Base-by-base conservation (phyloP, 2,113 vertebrate species). In the Electrona antarctica region DNA sequence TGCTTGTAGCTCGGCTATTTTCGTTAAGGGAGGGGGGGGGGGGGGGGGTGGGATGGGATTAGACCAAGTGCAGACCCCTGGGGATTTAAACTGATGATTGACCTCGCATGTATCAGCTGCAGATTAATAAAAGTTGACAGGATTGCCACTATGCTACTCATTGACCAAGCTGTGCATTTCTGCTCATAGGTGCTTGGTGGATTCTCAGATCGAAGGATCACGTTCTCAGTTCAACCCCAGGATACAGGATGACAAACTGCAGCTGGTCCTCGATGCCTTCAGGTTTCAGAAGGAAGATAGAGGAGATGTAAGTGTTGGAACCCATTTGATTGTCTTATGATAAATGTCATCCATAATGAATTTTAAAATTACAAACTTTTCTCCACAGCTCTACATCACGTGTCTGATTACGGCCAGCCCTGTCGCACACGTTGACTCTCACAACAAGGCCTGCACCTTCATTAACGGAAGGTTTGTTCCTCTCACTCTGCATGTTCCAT, bases 361-460 rank as follows among this genome's bases (percentile, higher is more conserved):
- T 21, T 6, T 21, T 2, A 1, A 9, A 7, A 9, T 6, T 10
- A 49, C 7, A 1, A 0, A 0, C 3, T 8, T 1, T 2, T 29
- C 21, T 58, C n/a, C 10, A 2, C 74, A 92, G 92, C 69, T 93
- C 71, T 93, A 88, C 74, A 73, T 93, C 78, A 87, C 89, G 2
- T 93, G 92, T 47, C 76, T 65, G n/a, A 12, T 93, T 54, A 85
- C 8, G 9, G 91, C 89, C 4, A 79, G 83, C 1, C 84, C 87
- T 0, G 52, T 78, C 7, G 67, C 71, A 8, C 72, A 85, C 49
- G 68, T 74, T 0, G 78, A 86, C n/a, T 71, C 80, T 0, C 52
- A 50, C 1, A 77, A 80, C 14, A 89, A 91, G 29, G 91, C 92
- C 0, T 93, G 92, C 63, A 89, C 87, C 0, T 75, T 74, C 6